Percentiles rank a stretch among this genome's conserved stretches.
phyloP scores from a whole-genome alignment of 2,888 invertebrate genomes.

The Watsonalla binaria region DNA sequence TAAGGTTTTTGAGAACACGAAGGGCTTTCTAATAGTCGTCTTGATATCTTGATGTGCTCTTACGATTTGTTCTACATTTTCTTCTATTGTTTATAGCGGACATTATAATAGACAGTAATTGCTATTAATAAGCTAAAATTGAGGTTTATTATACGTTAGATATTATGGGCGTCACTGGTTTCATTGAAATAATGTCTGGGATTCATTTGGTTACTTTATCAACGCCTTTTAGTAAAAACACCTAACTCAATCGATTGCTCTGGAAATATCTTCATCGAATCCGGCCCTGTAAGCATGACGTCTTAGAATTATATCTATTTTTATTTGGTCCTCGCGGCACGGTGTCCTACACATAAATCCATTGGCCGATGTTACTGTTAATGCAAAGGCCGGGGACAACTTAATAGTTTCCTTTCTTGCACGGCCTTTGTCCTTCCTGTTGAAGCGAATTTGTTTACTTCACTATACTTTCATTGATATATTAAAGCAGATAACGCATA shows the following conservation, averaged over 20 bases:
- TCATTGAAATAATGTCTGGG: too few species aligned
- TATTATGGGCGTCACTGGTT: too few species aligned
- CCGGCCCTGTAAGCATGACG: background rate
- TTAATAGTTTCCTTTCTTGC: conserved; percentile 68
- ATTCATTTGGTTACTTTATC: too few species aligned
- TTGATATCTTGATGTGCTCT: conserved; percentile 23
- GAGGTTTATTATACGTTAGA: background rate
- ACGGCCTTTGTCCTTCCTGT: conserved; percentile 37
- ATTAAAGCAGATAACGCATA: too few species aligned
- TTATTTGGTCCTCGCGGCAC: conserved; percentile 25
- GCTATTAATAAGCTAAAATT: background rate
- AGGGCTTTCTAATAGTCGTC: conserved; percentile 51
- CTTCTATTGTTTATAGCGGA: conserved; percentile 16
- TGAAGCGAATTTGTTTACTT: conserved; percentile 25
- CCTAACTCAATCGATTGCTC: background rate
- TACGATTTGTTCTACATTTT: conserved; percentile 22
- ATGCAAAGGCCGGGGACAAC: conserved; percentile 60
- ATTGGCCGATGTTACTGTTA: conserved; percentile 54
- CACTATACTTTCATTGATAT: conserved; percentile 11
- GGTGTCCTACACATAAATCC: conserved; percentile 51
- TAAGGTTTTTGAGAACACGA: conserved; percentile 28
- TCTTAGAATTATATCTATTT: conserved; percentile 35
- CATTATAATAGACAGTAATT: background rate
- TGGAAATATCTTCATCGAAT: background rate
- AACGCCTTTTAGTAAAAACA: too few species aligned